phyloP scores from a whole-genome alignment of 2,888 invertebrate genomes.

The Bunonema sp. region DNA sequence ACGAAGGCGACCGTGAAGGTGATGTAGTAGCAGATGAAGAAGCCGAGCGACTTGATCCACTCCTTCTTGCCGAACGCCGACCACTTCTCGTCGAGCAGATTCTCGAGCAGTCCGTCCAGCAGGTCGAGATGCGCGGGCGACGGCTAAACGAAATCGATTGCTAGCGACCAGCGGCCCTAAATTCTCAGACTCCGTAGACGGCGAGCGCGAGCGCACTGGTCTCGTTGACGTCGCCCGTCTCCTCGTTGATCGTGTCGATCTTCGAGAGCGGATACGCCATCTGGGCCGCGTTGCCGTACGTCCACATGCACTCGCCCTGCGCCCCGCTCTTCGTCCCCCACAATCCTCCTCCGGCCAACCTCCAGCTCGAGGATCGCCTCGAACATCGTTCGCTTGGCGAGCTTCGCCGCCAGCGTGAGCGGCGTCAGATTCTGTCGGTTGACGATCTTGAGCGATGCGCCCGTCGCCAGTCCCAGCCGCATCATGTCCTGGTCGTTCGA shows the following conservation, averaged over 20 bases:
- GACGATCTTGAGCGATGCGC: constrained; percentile 68
- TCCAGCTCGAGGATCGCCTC: constrained; percentile 90
- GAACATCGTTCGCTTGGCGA: constrained; percentile 76
- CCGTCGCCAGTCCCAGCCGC: constrained; percentile 81
- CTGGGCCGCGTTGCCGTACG: constrained; percentile 62
- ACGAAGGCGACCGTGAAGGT: constrained; percentile 75
- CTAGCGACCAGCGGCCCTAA: background rate
- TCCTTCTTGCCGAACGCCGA: constrained; percentile 62
- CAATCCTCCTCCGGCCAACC: constrained; percentile 69
- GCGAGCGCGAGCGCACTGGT: constrained; percentile 85
- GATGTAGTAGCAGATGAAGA: constrained; percentile 76
- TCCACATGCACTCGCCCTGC: constrained; percentile 90
- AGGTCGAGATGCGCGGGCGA: constrained; percentile 82
- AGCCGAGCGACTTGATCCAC: constrained; percentile 57
- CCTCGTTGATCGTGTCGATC: constrained; percentile 81
- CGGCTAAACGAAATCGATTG: too few species aligned
- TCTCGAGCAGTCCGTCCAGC: constrained; percentile 79
- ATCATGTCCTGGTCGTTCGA: constrained; percentile 60
- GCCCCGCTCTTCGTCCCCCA: constrained; percentile 91
- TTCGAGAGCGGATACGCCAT: constrained; percentile 76
- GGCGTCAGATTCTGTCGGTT: constrained; percentile 78
- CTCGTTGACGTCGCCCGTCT: constrained; percentile 78
- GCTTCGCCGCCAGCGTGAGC: constrained; percentile 75
- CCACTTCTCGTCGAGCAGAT: constrained; percentile 88
- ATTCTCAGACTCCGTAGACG: constrained; percentile 66